Percentiles rank a stretch among this genome's conserved stretches.
These are phyloP conservation scores for Coracias cyanogaster DNA, from an alignment of 2,797 vertebrate species.

Conservation along the genomic window DNA sequence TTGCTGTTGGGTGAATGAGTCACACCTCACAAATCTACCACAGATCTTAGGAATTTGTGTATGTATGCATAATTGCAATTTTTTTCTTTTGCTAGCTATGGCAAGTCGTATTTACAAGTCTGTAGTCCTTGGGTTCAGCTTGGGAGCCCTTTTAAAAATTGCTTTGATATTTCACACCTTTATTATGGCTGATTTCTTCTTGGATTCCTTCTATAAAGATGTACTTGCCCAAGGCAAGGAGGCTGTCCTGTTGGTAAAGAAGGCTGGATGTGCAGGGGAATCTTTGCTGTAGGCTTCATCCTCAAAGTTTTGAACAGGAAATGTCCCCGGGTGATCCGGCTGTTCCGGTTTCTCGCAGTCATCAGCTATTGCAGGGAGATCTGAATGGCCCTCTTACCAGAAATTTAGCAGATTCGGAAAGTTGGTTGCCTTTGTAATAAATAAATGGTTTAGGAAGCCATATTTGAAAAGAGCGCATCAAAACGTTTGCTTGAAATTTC, in stretches of 20 bases:
- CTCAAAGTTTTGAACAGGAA: neutral
- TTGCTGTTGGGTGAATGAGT: neutral
- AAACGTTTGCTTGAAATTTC: neutral
- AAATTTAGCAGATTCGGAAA: neutral
- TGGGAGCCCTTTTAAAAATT: neutral
- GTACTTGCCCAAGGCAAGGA: constrained; percentile 3
- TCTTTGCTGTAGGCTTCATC: neutral
- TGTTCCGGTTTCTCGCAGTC: neutral
- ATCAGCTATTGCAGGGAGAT: accelerated
- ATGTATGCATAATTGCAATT: neutral
- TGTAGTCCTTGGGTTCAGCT: neutral
- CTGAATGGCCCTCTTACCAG: neutral
- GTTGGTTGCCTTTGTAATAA: neutral
- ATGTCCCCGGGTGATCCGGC: neutral
- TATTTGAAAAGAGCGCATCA: neutral
- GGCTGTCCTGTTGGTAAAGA: neutral
- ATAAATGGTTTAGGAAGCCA: neutral
- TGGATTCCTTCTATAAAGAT: neutral
- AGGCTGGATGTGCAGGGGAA: neutral
- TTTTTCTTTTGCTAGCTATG: neutral
- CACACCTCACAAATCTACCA: neutral
- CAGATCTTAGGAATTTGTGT: neutral
- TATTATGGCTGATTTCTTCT: neutral
- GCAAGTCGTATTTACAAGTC: neutral
- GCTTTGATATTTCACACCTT: neutral